Base-by-base conservation (phyloP, 2,888 invertebrate species). In the Trileptium ribeirensis region DNA sequence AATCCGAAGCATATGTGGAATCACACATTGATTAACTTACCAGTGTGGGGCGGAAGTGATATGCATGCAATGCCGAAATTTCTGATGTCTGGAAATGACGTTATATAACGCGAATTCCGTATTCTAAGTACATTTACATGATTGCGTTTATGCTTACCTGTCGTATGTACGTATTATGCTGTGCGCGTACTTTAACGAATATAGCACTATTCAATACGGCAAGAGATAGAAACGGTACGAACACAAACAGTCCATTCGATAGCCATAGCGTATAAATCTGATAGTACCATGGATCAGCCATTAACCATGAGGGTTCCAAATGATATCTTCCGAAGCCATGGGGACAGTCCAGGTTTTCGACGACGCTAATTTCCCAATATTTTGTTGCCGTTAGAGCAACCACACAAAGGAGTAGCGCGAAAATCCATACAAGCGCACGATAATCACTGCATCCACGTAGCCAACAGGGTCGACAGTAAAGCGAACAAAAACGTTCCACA, bases 211-310 rank as follows among this genome's bases (percentile, higher is more conserved):
- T 98, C 86, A 97, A 92, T 83, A 94, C 92, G 75, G 95, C 94
- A 85, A 97, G 91, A 83, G 94, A 93, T 80, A 93, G 91, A 89
- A 98, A 95, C 1, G 98, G 98, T 86, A 97, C 92, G 86, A 95
- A 92, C 89, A 97, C 96, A 92, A 96, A 94, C 86, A 97, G 93
- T 84, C 96, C 92, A 86, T 97, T 92, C 90, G 97, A 97, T 90
- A 96, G 92, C 94, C 96, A 96, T 88, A 95, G 94, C 84, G 96
- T 94, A 90, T 97, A 98, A 67, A 96, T 92, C 67, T 92, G 85
- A 79, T 86, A 92, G 90, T 75, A 75, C 38, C n/a, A 34, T 34
- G 3, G n/a, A 75, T 75, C 39, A 29, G 15, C 8, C 34, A 75
- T 29, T 36, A 75, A 38, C 38, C n/a, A 36, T 8, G 34, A 34